Conservation (phyloP, 2,113 vertebrate genomes). For the Ellobius talpinus region DNA sequence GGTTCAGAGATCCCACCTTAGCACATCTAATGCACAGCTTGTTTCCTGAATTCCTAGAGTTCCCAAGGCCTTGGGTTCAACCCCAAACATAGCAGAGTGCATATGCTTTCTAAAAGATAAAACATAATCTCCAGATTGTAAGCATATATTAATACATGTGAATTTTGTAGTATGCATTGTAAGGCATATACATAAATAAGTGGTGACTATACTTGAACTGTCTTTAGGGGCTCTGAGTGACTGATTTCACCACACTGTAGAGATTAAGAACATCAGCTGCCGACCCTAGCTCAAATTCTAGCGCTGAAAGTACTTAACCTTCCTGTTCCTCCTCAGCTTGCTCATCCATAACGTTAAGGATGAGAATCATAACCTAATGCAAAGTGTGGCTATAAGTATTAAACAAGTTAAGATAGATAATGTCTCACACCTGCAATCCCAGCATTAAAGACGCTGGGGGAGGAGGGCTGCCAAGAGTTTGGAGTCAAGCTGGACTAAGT, state of each 20-base stretch:
- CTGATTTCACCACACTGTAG: background rate
- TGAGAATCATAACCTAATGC: background rate
- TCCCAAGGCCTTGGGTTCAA: background rate
- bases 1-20: background rate
- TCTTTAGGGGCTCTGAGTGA: background rate
- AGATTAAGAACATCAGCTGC: background rate
- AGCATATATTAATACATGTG: constrained; percentile 10
- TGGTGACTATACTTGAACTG: background rate
- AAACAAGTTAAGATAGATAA: constrained; percentile 17
- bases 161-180: background rate
- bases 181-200: background rate
- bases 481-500: background rate
- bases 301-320: background rate
- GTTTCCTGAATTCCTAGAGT: background rate
- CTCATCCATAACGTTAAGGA: background rate
- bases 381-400: background rate
- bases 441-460: background rate
- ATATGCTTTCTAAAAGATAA: constrained; percentile 1
- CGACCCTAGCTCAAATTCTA: constrained; percentile 1
- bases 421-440: background rate
- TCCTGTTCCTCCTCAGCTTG: constrained; percentile 10
- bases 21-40: background rate
- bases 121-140: constrained; percentile 18
- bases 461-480: background rate
- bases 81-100: background rate